Base-by-base conservation (phyloP, 2,113 vertebrate species). In the Trogon melanurus region DNA sequence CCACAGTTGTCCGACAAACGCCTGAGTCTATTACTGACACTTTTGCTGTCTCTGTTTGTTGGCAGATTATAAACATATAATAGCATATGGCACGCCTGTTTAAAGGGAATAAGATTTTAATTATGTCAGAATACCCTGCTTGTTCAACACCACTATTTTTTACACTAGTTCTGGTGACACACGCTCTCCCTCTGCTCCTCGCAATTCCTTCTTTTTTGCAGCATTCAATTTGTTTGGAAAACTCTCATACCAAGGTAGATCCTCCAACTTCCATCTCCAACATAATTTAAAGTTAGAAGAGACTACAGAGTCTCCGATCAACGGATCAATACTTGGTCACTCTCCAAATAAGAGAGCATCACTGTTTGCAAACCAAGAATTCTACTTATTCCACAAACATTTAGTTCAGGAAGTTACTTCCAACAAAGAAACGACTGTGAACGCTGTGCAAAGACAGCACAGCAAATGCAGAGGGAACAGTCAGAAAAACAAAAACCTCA, bases 1-100 rank as follows among this genome's bases (percentile, higher is more conserved):
- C 99, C 99, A 60, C 99, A 99, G 97, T 99, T 99, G 96, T 99
- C 99, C 34, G 99, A 99, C 95, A 99, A 97, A 85, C 99, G 99
- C 51, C 99, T 98, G 60, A 99, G 99, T 95, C 99, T 98, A 86
- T 99, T 98, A 96, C 98, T 98, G 97, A 99, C 96, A 47, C 99
- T 99, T 91, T 99, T 99, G 97, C 98, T 98, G 81, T 99, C 99
- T 96, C 99, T 98, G 98, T 99, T 99, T 88, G 98, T 97, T 95
- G 99, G 99, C 92, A 99, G 98, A 97, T 99, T 99, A 98, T 99
- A 99, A 92, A 99, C 99, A 97, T 99, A 99, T 73, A 99, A 98
- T 72, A 99, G 98, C 17, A 98, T 99, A 95, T 99, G 99, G 98
- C 99, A 99, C 7, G 92, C 90, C 98, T 99, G 98, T 98, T 98